phyloP scores from a whole-genome alignment of 1,140 invertebrate species.

The Anagrus nilaparvatae region DNA sequence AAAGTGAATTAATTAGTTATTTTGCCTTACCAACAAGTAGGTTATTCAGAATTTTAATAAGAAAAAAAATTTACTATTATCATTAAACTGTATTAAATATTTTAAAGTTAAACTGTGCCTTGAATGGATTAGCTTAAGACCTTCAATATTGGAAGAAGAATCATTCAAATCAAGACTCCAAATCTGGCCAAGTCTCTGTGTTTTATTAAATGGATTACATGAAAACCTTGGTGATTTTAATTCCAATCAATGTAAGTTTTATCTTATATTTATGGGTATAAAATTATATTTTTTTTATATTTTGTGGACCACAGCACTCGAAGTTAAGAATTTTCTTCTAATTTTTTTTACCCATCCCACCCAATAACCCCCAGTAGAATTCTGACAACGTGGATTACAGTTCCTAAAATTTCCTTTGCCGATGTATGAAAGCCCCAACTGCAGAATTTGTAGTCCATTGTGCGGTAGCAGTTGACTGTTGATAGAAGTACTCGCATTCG shows the following conservation, averaged over 20 bases:
- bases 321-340: slow-evolving; percentile 5
- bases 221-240: slow-evolving; percentile 38
- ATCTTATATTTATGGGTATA: slow-evolving; percentile 3
- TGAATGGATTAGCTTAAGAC: slow-evolving; percentile 57
- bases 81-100: not conserved
- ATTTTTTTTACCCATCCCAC: no score
- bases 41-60: slow-evolving; percentile 17
- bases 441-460: no score
- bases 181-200: slow-evolving; percentile 71
- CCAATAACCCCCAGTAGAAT: no score
- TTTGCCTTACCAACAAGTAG: slow-evolving; percentile 60
- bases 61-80: slow-evolving; percentile 5
- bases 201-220: slow-evolving; percentile 59
- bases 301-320: no score
- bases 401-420: no score
- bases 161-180: slow-evolving; percentile 57
- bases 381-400: no score
- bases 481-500: no score
- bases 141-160: slow-evolving; percentile 44
- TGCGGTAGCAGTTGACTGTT: no score
- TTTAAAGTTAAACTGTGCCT: slow-evolving; percentile 61
- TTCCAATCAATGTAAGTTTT: slow-evolving; percentile 39
- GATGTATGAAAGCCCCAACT: no score
- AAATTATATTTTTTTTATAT: slow-evolving; percentile 1
- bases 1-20: slow-evolving; percentile 53